A percentile compares a stretch with the other conserved stretches of the same genome.
phyloP scores from a whole-genome alignment of 2,888 invertebrate genomes.

The Euclidia mi region DNA sequence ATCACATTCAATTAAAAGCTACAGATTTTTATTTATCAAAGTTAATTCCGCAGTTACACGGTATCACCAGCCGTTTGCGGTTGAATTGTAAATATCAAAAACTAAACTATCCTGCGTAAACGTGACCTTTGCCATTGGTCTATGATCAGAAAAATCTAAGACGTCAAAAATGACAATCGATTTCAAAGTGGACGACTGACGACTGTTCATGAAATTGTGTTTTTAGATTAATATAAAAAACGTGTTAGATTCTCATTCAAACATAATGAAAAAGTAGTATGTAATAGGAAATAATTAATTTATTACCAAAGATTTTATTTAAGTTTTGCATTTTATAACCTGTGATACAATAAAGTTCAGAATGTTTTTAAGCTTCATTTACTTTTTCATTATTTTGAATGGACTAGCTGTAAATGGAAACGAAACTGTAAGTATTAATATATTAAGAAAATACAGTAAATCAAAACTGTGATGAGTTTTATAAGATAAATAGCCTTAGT shows the following conservation, averaged over 20 bases:
- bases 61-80: slow-evolving; percentile 28
- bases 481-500: neutral
- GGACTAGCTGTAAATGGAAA: slow-evolving; percentile 53
- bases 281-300: slow-evolving; percentile 4
- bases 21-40: slow-evolving; percentile 38
- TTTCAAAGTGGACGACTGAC: slow-evolving; percentile 28
- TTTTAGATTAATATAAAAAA: slow-evolving; percentile 6
- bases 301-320: slow-evolving; percentile 16
- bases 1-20: slow-evolving; percentile 45
- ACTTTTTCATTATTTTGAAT: slow-evolving; percentile 57
- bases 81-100: slow-evolving; percentile 22
- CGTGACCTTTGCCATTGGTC: slow-evolving; percentile 22
- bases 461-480: slow-evolving; percentile 9
- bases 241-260: neutral
- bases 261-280: slow-evolving; percentile 14
- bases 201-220: slow-evolving; percentile 7
- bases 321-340: slow-evolving; percentile 55
- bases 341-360: slow-evolving; percentile 66
- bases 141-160: slow-evolving; percentile 29
- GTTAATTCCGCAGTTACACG: slow-evolving; percentile 58
- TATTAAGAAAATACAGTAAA: slow-evolving; percentile 5
- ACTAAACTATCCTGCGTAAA: slow-evolving; percentile 21
- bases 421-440: slow-evolving; percentile 66
- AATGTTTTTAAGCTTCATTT: slow-evolving; percentile 66
- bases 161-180: slow-evolving; percentile 57